Base-by-base conservation (phyloP, 1,140 invertebrate species). In the Drosophila pachea region DNA sequence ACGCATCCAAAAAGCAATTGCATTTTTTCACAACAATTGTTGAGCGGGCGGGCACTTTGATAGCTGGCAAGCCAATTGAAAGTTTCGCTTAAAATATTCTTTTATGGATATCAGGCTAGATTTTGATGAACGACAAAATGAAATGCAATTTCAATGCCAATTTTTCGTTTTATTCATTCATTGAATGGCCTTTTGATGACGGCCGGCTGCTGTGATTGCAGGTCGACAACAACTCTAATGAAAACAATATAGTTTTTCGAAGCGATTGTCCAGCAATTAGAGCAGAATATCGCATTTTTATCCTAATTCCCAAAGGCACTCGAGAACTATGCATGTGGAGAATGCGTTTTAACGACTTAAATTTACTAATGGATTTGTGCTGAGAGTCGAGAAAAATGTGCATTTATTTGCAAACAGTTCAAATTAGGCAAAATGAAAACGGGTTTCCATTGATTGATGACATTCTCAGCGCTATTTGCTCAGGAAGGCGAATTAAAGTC, bases 1-100 rank as follows among this genome's bases (percentile, higher is more conserved):
- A 8, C 22, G n/a, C 45, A 73, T 63, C 22, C 22, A 38, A 82
- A 83, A 68, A 38, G 61, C 47, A 68, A 84, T 78, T 63, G 61
- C 16, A 75, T 50, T 82, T 73, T 48, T 36, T 42, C 12, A 50
- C 63, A 53, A 36, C 68, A 68, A 61, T 68, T 65, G 67, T 74
- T 59, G 65, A 40, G 38, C 61, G 32, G 36, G 38, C 61, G 32
- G 36, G 47, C 32, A 45, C 31, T 59, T 56, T 32, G 31, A 12
- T 47, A 59, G 40, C 31, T 36, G n/a, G 32, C 48, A 16, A 35
- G 35, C 29, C 43, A 50, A 68, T 50, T 58, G 49, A 45, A 47
- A 53, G 55, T 68, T 78, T 63, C 38, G 40, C 29, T 35, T 66
- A 62, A 67, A 74, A 84, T 75, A 78, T 75, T 84, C 65, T 75